Percentiles rank a stretch among this genome's conserved stretches.
Conservation (phyloP, 1,140 invertebrate species). For the Cyclina sinensis region DNA sequence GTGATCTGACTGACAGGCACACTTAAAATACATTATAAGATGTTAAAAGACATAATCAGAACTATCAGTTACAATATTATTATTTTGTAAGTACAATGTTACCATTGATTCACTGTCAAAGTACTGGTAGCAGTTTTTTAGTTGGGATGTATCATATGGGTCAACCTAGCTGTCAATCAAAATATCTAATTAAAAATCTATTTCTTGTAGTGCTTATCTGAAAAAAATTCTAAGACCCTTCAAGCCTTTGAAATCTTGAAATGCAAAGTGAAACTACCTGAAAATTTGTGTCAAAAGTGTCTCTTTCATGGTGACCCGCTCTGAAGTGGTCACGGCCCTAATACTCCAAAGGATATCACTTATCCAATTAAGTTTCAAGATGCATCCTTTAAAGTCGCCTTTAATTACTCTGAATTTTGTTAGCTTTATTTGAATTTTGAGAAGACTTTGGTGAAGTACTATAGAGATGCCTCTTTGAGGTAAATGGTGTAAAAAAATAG, state of each 20-base stretch:
- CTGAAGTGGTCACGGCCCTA: conserved; percentile 13
- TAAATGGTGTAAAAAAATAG: neutral
- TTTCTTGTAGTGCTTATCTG: neutral
- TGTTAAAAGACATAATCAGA: neutral
- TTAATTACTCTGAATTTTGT: conserved; percentile 33
- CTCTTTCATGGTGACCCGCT: conserved; percentile 15
- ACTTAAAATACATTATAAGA: neutral
- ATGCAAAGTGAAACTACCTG: neutral
- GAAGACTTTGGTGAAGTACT: neutral
- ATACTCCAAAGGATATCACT: conserved; percentile 40
- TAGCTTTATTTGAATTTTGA: conserved; percentile 11
- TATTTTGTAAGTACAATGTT: neutral
- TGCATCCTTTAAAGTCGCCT: neutral
- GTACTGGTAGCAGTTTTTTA: neutral
- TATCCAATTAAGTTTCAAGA: conserved; percentile 39
- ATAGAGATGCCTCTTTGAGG: neutral
- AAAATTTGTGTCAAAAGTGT: conserved; percentile 32
- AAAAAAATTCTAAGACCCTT: neutral
- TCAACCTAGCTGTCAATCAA: neutral
- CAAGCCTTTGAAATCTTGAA: neutral
- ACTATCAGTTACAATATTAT: neutral
- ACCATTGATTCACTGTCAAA: neutral
- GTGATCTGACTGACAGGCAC: neutral
- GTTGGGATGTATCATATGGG: no score
- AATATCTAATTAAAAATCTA: conserved; percentile 2